Evolutionary conservation across 2,888 invertebrate genomes (phyloP).

Genomic region (Cryptosula pallasiana): DNA sequence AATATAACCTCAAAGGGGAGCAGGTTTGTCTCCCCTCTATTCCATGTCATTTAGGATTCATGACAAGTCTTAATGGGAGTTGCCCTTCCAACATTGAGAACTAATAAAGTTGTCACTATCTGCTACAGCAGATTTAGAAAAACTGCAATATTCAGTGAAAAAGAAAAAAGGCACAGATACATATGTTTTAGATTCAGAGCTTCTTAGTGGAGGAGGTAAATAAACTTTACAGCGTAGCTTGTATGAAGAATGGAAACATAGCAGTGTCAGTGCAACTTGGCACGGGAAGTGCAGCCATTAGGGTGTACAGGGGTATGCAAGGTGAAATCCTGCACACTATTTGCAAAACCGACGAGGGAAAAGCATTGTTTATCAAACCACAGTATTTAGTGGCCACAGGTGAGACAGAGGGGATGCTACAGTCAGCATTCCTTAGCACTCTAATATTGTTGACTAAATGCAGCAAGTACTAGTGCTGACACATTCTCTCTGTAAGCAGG

Average conservation of each 20-base stretch:
- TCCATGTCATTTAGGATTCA: too few species aligned
- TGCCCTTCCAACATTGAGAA: too few species aligned
- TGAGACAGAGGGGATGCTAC: too few species aligned
- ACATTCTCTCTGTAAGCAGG: background rate
- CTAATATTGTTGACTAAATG: too few species aligned
- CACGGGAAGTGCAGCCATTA: background rate
- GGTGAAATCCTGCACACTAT: background rate
- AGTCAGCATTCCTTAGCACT: too few species aligned
- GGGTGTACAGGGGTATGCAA: background rate
- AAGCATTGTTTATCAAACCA: background rate
- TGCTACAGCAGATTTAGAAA: too few species aligned
- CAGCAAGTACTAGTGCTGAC: background rate
- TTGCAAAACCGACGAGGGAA: background rate
- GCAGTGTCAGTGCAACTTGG: background rate
- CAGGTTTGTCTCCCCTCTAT: too few species aligned
- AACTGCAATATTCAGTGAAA: too few species aligned
- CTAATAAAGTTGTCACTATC: too few species aligned
- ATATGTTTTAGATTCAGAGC: background rate
- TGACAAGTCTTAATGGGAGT: too few species aligned
- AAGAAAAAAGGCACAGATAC: background rate
- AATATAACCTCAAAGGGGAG: conserved; percentile 21
- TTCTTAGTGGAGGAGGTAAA: background rate
- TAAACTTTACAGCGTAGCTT: background rate
- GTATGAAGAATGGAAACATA: background rate
- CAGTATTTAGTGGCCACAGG: conserved; percentile 13